These are phyloP conservation scores for Halocaridina rubra DNA, from an alignment of 2,888 invertebrate genomes.

Conservation along the genomic window DNA sequence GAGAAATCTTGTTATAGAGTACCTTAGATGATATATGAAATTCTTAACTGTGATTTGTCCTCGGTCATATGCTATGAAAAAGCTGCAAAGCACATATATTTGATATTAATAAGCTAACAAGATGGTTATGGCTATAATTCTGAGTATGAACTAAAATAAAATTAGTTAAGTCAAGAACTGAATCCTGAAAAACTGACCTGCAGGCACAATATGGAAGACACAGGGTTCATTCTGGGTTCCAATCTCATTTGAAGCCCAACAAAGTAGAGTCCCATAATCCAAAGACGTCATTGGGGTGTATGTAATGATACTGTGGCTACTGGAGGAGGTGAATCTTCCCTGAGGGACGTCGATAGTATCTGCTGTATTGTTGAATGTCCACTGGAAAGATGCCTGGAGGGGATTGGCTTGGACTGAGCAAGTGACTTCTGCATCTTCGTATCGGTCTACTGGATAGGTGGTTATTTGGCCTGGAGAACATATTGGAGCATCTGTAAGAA, in stretches of 20 bases:
- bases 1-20: too few relatives aligned
- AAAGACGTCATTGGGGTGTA: constrained; percentile 44
- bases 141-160: too few relatives aligned
- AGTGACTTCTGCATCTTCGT: constrained; percentile 61
- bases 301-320: constrained; percentile 42
- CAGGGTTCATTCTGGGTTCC: constrained; percentile 42
- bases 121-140: too few relatives aligned
- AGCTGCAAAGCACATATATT: too few relatives aligned
- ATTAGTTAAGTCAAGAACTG: too few relatives aligned
- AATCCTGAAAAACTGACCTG: constrained; percentile 33
- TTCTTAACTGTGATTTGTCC: too few relatives aligned
- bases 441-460: constrained; percentile 42
- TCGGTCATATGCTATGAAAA: too few relatives aligned
- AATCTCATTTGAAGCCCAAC: constrained; percentile 38
- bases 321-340: constrained; percentile 71
- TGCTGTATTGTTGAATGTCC: constrained; percentile 72
- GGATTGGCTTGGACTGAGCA: constrained; percentile 70
- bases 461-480: constrained; percentile 48
- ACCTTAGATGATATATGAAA: too few relatives aligned
- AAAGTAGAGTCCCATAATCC: constrained; percentile 46
- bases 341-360: constrained; percentile 74
- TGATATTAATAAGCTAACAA: too few relatives aligned
- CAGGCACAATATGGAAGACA: constrained; percentile 49
- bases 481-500: constrained; percentile 43
- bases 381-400: constrained; percentile 84